Evolutionary conservation across 2,888 invertebrate species (phyloP), one percentile per base, ranked within the genome.

Genomic region (Sacculina carcini): DNA sequence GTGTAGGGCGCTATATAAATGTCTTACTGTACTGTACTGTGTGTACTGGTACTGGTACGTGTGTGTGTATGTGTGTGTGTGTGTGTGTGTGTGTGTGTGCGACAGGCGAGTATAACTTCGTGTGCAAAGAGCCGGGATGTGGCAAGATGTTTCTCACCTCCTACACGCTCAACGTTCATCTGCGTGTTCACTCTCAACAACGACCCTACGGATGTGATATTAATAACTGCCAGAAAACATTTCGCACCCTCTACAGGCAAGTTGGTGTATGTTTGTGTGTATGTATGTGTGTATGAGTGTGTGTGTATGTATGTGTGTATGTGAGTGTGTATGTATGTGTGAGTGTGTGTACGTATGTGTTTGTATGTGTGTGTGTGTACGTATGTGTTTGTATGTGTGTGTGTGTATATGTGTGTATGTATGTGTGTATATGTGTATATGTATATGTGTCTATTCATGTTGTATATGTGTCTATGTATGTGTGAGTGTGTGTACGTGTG

Each of bases 91-190:
- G 39, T 16, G 50, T n/a, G n/a, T n/a, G n/a, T n/a, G n/a, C 52
- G 70, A 57, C 72, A 89, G 90, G 90, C 62, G 90, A 92, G 71
- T 90, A 81, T 69, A 76, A 82, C 62, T 92, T 90, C 68, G 80
- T 83, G 68, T 92, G 90, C 67, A 73, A 78, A 36, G 80, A 86
- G 66, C 75, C 78, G 55, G 75, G 75, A 58, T 92, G 92, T 67
- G 82, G 82, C 54, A 90, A 90, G 69, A 82, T 85, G 54, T 92
- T 92, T 68, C 72, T 92, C 53, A 90, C 89, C 24, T 89, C 89
- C 28, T 90, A 90, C 69, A 87, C 89, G 68, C 69, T 90, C 57
- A 89, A 89, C 70, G 87, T 90, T 60, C 92, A 92, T 66, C 77
- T 86, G 56, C 73, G 90, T 57, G 87, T 89, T 36, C 92, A 92